Evolutionary conservation across 2,797 vertebrate species (phyloP).

Genomic region (Acrocephalus scirpaceus): DNA sequence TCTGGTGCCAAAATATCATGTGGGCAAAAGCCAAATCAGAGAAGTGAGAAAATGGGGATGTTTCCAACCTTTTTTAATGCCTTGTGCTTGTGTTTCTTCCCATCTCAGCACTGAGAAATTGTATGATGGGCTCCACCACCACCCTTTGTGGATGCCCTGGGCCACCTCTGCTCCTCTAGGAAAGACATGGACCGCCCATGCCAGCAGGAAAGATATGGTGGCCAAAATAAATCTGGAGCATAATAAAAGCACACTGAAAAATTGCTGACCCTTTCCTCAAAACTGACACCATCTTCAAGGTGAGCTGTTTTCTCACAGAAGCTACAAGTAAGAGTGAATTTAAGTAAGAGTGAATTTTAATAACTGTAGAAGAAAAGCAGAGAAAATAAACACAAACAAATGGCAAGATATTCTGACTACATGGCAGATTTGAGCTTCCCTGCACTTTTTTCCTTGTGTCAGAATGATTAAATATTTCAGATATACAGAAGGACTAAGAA

Average conservation of each 20-base stretch:
- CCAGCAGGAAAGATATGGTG: neutral
- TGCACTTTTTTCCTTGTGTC: neutral
- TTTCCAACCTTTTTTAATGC: neutral
- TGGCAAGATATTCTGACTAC: neutral
- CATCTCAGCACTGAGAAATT: neutral
- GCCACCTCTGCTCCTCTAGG: neutral
- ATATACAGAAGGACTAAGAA: neutral
- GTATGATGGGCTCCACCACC: fast-evolving
- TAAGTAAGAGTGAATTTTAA: neutral
- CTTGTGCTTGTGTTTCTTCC: neutral
- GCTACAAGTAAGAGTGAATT: neutral
- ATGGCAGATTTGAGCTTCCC: neutral
- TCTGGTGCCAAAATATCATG: neutral
- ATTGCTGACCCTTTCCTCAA: neutral
- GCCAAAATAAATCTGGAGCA: neutral
- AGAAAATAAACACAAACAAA: neutral
- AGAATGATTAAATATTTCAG: neutral
- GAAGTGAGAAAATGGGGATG: neutral
- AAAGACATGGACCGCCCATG: fast-evolving
- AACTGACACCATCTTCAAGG: neutral
- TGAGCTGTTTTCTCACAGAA: neutral
- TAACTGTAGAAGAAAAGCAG: neutral
- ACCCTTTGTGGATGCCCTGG: fast-evolving
- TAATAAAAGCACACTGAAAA: neutral
- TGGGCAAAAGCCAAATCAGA: constrained; percentile 7